Evolutionary conservation across 1,140 invertebrate genomes (phyloP).

Genomic region (Euschistus heros): DNA sequence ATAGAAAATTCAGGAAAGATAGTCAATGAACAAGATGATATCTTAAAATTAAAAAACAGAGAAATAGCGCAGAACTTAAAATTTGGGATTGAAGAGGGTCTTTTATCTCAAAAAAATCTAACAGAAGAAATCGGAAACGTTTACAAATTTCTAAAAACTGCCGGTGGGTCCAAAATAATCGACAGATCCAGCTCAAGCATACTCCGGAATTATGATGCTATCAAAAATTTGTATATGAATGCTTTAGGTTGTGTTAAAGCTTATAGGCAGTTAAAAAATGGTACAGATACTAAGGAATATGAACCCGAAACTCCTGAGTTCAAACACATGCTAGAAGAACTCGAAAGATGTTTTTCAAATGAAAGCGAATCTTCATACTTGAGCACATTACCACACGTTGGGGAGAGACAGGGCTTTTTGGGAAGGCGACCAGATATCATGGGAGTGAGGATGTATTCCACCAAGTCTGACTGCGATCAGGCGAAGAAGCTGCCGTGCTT

Average conservation of each 20-base stretch:
- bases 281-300: no score
- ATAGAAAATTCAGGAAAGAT: background rate
- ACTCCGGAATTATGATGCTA: no score
- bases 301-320: no score
- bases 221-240: no score
- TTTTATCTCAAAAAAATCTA: no score
- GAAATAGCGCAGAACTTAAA: background rate
- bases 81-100: background rate
- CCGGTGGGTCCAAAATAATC: no score
- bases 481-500: conserved; percentile 9
- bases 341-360: background rate
- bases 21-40: background rate
- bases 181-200: no score
- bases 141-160: no score
- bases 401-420: background rate
- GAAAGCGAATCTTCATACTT: background rate
- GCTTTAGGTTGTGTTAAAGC: no score
- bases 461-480: background rate
- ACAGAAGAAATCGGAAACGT: no score
- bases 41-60: background rate
- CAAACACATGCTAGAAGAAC: background rate
- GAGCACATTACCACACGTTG: background rate
- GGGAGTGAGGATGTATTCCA: background rate
- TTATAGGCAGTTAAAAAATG: no score
- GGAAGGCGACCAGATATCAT: background rate